Evolutionary conservation across 2,113 vertebrate genomes (phyloP).

Genomic region (Zosterops lateralis): DNA sequence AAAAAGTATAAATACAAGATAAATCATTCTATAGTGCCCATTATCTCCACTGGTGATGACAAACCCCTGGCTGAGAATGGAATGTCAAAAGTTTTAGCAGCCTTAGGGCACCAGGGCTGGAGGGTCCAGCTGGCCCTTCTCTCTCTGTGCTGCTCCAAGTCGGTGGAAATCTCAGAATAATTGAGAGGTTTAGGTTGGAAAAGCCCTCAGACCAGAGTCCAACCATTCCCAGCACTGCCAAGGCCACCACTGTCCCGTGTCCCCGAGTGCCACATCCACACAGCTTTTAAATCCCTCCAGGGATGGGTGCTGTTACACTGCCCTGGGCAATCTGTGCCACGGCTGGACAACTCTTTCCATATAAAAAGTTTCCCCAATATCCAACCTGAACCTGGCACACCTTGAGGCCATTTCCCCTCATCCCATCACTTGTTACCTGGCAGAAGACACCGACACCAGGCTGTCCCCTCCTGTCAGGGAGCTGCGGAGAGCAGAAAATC

Average conservation of each 20-base stretch:
- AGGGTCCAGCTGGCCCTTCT: background rate
- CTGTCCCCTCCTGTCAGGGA: background rate
- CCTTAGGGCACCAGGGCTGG: rapidly evolving
- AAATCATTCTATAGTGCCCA: background rate
- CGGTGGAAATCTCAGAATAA: too few species aligned
- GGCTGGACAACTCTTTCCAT: background rate
- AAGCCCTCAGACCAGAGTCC: background rate
- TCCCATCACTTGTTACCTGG: background rate
- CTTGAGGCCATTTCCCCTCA: rapidly evolving
- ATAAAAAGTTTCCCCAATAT: too few species aligned
- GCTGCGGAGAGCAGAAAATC: background rate
- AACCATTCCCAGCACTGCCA: background rate
- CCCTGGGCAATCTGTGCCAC: too few species aligned
- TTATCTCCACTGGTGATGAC: background rate
- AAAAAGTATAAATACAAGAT: background rate
- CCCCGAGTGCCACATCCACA: background rate
- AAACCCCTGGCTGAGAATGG: background rate
- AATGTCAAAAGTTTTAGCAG: background rate
- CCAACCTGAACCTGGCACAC: background rate
- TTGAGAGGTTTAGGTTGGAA: background rate
- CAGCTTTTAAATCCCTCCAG: rapidly evolving
- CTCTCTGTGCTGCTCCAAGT: background rate
- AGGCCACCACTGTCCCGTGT: background rate
- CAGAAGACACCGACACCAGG: background rate
- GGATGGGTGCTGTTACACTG: rapidly evolving